A percentile compares a stretch with the other conserved stretches of the same genome.
Evolutionary conservation across 1,140 invertebrate species (phyloP).

Genomic region (Drosophila nasuta): DNA sequence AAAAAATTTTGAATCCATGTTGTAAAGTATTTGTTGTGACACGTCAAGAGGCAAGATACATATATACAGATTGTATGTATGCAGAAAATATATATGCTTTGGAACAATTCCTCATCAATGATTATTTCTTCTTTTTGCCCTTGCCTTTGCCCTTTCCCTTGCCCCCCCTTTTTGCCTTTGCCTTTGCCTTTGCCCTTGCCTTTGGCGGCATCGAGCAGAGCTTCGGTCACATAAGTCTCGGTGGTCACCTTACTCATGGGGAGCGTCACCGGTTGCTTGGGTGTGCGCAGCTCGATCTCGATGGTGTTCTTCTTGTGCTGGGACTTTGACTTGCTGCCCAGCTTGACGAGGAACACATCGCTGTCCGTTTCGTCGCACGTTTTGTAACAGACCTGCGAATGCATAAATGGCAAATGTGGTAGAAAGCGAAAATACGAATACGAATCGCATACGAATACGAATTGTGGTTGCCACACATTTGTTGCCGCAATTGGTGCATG

Average conservation of each 20-base stretch:
- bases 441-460: constrained; percentile 25
- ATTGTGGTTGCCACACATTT: constrained; percentile 59
- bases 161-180: constrained; percentile 46
- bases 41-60: neutral
- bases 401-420: constrained; percentile 9
- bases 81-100: neutral
- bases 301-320: constrained; percentile 78
- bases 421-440: constrained; percentile 21
- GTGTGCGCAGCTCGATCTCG: constrained; percentile 80
- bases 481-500: constrained; percentile 28
- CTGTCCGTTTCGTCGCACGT: constrained; percentile 83
- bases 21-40: neutral
- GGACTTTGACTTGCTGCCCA: constrained; percentile 74
- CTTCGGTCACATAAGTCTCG: constrained; percentile 79
- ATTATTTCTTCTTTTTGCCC: constrained; percentile 62
- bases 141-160: constrained; percentile 37
- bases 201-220: constrained; percentile 55
- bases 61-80: neutral
- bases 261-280: constrained; percentile 68
- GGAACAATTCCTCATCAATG: constrained; percentile 10
- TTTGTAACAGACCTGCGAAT: constrained; percentile 76
- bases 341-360: constrained; percentile 82
- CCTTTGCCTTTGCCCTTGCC: constrained; percentile 56
- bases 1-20: constrained; percentile 26
- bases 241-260: constrained; percentile 73